Base-by-base conservation (phyloP, 1,140 invertebrate species). In the Tetranychus urticae region DNA sequence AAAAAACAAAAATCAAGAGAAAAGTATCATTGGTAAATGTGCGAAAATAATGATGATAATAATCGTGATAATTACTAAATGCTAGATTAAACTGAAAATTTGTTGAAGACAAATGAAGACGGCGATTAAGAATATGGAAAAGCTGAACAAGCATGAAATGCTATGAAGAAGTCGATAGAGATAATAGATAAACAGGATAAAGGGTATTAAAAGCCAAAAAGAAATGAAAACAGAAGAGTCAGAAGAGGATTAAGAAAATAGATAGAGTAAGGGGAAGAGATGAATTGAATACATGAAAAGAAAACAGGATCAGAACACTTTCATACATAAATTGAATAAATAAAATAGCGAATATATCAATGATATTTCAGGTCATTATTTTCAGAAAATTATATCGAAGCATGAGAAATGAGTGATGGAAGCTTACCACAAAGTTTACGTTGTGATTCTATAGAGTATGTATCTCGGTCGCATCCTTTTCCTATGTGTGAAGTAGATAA, bases 381-480 rank as follows among this genome's bases (percentile, higher is more conserved):
- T 23, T 23, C 23, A 23, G 23, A 23, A 23, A 23, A 23, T 23
- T 23, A 23, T 23, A 23, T 23, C 23, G 23, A 23, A 23, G 23
- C 23, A 23, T 23, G 23, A 23, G 23, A 23, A 23, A 23, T 23
- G 23, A 23, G 23, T 23, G 23, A 23, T 23, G 23, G 23, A 23
- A 23, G 23, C 74, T 72, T 71, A 77, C 86, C 88, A 73, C 89
- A 92, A 1, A 91, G 75, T 72, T 88, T 88, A n/a, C 86, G 75
- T 73, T 92, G 88, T 14, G 83, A 85, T 62, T 83, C 80, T 14
- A 91, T 82, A 5, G 84, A 83, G 69, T 91, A 91, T 0, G 88
- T 91, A 70, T 93, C 88, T 5, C 88, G 73, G 70, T 94, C 89
- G 74, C 89, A 94, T 50, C 87, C 87, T 70, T 79, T 78, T 52